phyloP scores from a whole-genome alignment of 2,888 invertebrate genomes.

The Chalcis sispes region DNA sequence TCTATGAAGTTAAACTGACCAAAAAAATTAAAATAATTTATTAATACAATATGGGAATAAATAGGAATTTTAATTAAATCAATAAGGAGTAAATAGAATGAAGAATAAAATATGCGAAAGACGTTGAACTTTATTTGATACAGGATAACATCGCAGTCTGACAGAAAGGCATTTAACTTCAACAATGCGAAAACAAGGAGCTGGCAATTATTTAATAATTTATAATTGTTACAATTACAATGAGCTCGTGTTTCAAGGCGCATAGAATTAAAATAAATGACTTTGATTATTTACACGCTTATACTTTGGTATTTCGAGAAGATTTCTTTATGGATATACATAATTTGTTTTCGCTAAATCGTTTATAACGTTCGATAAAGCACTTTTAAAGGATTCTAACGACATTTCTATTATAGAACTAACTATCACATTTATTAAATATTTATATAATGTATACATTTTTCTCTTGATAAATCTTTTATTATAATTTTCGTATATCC shows the following conservation, averaged over 20 bases:
- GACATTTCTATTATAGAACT: slow-evolving; percentile 65
- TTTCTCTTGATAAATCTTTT: slow-evolving; percentile 38
- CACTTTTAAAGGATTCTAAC: slow-evolving; percentile 66
- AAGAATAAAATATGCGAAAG: slow-evolving; percentile 62
- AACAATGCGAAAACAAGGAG: slow-evolving; percentile 63
- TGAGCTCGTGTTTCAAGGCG: slow-evolving; percentile 62
- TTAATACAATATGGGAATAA: no score
- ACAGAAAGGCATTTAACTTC: slow-evolving; percentile 60
- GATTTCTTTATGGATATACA: slow-evolving; percentile 53
- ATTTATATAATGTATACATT: slow-evolving; percentile 57
- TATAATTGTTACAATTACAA: slow-evolving; percentile 66
- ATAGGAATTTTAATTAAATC: background rate
- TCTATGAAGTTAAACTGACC: background rate
- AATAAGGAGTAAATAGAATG: background rate
- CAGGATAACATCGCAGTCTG: slow-evolving; percentile 66
- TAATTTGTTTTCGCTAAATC: slow-evolving; percentile 47
- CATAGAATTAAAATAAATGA: slow-evolving; percentile 68
- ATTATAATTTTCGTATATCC: slow-evolving; percentile 35
- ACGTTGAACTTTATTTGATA: slow-evolving; percentile 70
- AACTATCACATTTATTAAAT: slow-evolving; percentile 73
- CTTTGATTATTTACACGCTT: slow-evolving; percentile 63
- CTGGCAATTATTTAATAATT: slow-evolving; percentile 60
- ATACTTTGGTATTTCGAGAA: slow-evolving; percentile 67
- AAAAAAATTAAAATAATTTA: slow-evolving; percentile 9
- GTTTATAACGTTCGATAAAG: slow-evolving; percentile 66